A percentile compares a stretch with the other conserved stretches of the same genome.
Conservation (phyloP, 2,888 invertebrate species). For the Tenthredo amoena region DNA sequence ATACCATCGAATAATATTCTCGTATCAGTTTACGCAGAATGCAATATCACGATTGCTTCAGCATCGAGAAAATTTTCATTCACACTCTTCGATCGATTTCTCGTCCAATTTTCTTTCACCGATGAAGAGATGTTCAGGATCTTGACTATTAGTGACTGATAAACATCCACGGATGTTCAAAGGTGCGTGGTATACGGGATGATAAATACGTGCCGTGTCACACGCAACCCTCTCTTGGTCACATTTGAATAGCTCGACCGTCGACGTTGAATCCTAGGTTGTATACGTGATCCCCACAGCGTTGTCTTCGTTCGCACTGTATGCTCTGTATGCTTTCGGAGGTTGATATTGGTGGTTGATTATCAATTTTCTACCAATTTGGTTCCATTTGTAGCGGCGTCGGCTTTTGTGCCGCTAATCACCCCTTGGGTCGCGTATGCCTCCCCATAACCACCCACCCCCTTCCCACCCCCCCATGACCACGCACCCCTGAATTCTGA, state of each 20-base stretch:
- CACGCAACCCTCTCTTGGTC: slow-evolving; percentile 25
- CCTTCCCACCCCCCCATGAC: slow-evolving; percentile 56
- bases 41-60: too few species aligned
- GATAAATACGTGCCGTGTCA: slow-evolving; percentile 41
- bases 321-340: slow-evolving; percentile 60
- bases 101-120: background rate
- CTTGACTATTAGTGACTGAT: background rate
- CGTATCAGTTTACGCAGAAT: background rate
- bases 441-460: slow-evolving; percentile 59
- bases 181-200: slow-evolving; percentile 21
- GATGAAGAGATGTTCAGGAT: background rate
- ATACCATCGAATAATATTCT: background rate
- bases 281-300: slow-evolving; percentile 39
- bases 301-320: slow-evolving; percentile 29
- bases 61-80: background rate
- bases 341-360: slow-evolving; percentile 74
- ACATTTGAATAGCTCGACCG: slow-evolving; percentile 43
- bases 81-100: background rate
- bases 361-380: slow-evolving; percentile 78
- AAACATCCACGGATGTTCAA: background rate
- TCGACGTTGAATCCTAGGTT: slow-evolving; percentile 34
- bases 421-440: slow-evolving; percentile 74
- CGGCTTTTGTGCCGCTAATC: slow-evolving; percentile 76
- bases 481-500: slow-evolving; percentile 64
- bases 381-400: slow-evolving; percentile 75